phyloP scores from a whole-genome alignment of 2,888 invertebrate genomes.

The Actias luna region DNA sequence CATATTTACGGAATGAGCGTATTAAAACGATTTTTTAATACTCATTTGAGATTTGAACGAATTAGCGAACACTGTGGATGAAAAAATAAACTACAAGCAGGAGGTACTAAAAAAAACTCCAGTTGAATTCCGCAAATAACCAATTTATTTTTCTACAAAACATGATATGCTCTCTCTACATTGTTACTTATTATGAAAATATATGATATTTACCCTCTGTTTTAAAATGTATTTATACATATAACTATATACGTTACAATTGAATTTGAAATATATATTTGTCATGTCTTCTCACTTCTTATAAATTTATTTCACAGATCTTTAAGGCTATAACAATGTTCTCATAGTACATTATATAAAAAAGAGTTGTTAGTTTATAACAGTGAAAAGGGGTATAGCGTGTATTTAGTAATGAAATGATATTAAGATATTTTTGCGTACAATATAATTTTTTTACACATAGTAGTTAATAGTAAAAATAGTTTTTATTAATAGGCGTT shows the following conservation, averaged over 20 bases:
- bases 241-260: conserved; percentile 12
- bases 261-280: conserved; percentile 33
- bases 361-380: background rate
- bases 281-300: conserved; percentile 59
- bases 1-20: too few relatives aligned
- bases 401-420: background rate
- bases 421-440: too few relatives aligned
- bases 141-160: conserved; percentile 71
- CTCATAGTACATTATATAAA: conserved; percentile 4
- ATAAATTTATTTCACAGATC: conserved; percentile 55
- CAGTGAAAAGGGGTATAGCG: background rate
- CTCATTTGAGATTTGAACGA: background rate
- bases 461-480: too few relatives aligned
- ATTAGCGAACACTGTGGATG: background rate
- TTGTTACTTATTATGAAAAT: conserved; percentile 55
- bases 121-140: conserved; percentile 48
- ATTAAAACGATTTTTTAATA: too few relatives aligned
- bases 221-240: conserved; percentile 28
- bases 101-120: background rate
- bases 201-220: conserved; percentile 49
- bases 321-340: conserved; percentile 39
- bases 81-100: background rate
- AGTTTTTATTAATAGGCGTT: too few relatives aligned
- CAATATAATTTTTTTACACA: too few relatives aligned
- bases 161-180: conserved; percentile 71